A percentile compares a stretch with the other conserved stretches of the same genome.
These are phyloP conservation scores for Neodiprion lecontei DNA, from an alignment of 1,140 invertebrate species.

Conservation along the genomic window DNA sequence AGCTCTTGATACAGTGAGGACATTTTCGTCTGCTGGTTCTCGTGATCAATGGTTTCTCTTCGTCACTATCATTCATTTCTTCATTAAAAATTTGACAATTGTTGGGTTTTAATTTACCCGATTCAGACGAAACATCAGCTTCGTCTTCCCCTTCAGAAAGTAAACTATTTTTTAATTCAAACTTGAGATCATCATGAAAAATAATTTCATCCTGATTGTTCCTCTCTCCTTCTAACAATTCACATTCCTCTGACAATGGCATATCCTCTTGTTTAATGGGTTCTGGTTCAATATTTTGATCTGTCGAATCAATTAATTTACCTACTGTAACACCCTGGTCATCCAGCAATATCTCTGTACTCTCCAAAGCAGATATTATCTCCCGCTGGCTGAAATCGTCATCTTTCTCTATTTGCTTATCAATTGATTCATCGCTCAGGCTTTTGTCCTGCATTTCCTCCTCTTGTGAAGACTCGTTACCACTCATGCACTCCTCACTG, in stretches of 20 bases:
- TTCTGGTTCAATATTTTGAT: neutral
- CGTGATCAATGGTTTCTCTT: conserved; percentile 45
- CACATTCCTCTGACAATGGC: conserved; percentile 18
- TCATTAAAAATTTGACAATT: neutral
- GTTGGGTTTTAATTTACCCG: neutral
- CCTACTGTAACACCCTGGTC: neutral
- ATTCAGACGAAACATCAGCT: neutral
- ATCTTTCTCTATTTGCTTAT: neutral
- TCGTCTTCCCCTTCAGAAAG: neutral
- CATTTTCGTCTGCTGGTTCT: conserved; percentile 45
- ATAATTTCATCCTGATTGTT: conserved; percentile 3
- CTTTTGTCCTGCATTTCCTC: neutral
- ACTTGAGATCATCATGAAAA: conserved; percentile 4
- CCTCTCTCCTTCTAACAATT: conserved; percentile 19
- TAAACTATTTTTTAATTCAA: neutral
- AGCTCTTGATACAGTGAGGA: conserved; percentile 45
- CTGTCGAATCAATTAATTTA: neutral
- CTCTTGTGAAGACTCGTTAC: neutral
- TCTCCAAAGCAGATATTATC: neutral
- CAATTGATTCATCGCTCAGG: no score
- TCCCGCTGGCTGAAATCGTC: neutral
- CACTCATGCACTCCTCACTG: neutral
- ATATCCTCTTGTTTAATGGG: conserved; percentile 8
- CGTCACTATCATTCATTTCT: conserved; percentile 38
- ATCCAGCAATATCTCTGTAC: neutral